Evolutionary conservation across 2,797 vertebrate species (phyloP).

Genomic region (Oceanodroma leucorhoa): DNA sequence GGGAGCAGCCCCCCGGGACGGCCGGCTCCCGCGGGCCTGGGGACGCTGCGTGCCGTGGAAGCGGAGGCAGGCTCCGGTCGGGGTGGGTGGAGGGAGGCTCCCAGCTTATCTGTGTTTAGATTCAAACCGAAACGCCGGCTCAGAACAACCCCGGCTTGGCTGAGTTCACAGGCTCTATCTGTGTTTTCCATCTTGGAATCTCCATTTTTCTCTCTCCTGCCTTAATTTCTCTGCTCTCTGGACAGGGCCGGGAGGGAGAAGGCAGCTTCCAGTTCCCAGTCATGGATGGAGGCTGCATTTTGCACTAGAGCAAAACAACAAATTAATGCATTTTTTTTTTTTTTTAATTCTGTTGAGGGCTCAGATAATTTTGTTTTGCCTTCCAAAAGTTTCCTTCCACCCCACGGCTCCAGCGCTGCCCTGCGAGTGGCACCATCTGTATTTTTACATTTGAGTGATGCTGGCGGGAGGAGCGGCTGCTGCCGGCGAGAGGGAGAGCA

Average conservation of each 20-base stretch:
- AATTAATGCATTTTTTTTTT: not conserved
- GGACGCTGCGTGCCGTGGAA: not conserved
- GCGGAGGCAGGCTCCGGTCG: rapidly evolving
- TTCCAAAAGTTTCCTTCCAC: not conserved
- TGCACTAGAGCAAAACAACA: not conserved
- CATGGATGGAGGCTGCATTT: not conserved
- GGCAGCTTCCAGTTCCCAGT: not conserved
- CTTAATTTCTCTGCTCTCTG: not conserved
- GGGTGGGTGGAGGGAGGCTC: not conserved
- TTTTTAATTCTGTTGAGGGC: not conserved
- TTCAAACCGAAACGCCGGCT: rapidly evolving
- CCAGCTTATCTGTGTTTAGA: not conserved
- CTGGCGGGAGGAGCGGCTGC: not conserved
- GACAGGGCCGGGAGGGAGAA: not conserved
- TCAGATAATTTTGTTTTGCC: not conserved
- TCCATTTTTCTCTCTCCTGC: not conserved
- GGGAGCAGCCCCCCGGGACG: too few species aligned
- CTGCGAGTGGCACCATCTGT: not conserved
- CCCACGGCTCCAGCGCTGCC: not conserved
- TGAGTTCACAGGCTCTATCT: not conserved
- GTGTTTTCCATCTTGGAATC: not conserved
- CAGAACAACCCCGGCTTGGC: not conserved
- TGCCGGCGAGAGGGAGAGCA: not conserved
- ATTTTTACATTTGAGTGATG: rapidly evolving
- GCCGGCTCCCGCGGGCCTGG: not conserved